Conservation (phyloP, 2,113 vertebrate genomes). For the Siniperca chuatsi region DNA sequence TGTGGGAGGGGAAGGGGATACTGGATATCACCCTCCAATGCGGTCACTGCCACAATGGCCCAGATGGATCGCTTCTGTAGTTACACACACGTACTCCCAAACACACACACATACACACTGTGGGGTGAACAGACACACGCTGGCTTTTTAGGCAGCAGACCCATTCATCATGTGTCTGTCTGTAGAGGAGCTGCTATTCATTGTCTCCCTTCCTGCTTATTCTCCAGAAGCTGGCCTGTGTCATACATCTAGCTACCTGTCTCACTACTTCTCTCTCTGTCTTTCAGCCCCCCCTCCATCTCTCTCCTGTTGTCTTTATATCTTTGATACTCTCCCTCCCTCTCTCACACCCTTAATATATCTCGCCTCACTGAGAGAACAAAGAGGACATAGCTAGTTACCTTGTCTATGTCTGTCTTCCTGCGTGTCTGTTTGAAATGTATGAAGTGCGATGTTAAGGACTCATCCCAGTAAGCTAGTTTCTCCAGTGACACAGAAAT, state of each 20-base stretch:
- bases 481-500: constrained; percentile 20
- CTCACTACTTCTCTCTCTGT: constrained; percentile 52
- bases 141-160: constrained; percentile 63
- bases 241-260: constrained; percentile 48
- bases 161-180: constrained; percentile 73
- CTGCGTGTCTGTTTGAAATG: constrained; percentile 15
- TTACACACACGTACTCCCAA: constrained; percentile 31
- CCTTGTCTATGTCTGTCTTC: constrained; percentile 26
- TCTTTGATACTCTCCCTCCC: constrained; percentile 39
- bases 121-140: constrained; percentile 58
- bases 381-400: constrained; percentile 60
- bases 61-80: constrained; percentile 64
- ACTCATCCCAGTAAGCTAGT: constrained; percentile 15
- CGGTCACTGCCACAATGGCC: constrained; percentile 58
- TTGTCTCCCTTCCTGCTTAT: constrained; percentile 66
- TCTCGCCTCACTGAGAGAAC: constrained; percentile 57
- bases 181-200: constrained; percentile 66
- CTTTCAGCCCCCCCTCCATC: constrained; percentile 25
- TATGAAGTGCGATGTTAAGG: neutral
- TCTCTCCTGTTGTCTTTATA: constrained; percentile 48
- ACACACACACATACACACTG: constrained; percentile 28
- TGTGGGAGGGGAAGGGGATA: constrained; percentile 15
- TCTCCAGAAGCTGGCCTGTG: constrained; percentile 57
- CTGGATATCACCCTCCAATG: constrained; percentile 47
- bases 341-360: constrained; percentile 41